These are phyloP conservation scores for Strongylocentrotus purpuratus DNA, from an alignment of 35 echinoderm and acorn worm species.

Conservation along the genomic window DNA sequence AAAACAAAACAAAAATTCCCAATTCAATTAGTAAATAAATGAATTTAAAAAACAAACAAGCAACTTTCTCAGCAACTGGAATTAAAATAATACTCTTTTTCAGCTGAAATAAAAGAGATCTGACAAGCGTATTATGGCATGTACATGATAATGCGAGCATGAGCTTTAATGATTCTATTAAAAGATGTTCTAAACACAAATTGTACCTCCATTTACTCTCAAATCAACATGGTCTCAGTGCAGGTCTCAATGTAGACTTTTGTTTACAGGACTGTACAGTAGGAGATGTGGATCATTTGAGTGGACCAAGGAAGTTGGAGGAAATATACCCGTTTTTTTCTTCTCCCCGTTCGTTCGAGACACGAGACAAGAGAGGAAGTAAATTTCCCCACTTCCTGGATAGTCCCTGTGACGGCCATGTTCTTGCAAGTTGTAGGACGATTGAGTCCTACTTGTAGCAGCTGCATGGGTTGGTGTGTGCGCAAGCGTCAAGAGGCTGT, in stretches of 20 bases:
- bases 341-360: not conserved
- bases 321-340: not conserved
- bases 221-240: not conserved
- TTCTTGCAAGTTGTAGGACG: not conserved
- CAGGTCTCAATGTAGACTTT: not conserved
- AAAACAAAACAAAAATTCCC: too few relatives aligned
- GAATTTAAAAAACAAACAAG: too few relatives aligned
- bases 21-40: too few relatives aligned
- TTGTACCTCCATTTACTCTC: not conserved
- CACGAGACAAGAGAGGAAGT: slow-evolving; percentile 8
- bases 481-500: not conserved
- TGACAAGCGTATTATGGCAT: too few relatives aligned
- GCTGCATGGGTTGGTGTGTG: too few relatives aligned
- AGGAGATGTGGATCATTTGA: not conserved
- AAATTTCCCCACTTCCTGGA: slow-evolving; percentile 9
- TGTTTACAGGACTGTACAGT: not conserved
- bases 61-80: too few relatives aligned
- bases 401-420: not conserved
- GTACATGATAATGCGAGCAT: too few relatives aligned
- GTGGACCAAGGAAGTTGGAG: slow-evolving; percentile 6
- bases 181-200: not conserved
- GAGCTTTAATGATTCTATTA: too few relatives aligned
- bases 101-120: too few relatives aligned
- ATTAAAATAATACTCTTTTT: too few relatives aligned
- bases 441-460: too few relatives aligned